Conservation (phyloP, 2,888 invertebrate genomes). For the Drosophila tanythrix region DNA sequence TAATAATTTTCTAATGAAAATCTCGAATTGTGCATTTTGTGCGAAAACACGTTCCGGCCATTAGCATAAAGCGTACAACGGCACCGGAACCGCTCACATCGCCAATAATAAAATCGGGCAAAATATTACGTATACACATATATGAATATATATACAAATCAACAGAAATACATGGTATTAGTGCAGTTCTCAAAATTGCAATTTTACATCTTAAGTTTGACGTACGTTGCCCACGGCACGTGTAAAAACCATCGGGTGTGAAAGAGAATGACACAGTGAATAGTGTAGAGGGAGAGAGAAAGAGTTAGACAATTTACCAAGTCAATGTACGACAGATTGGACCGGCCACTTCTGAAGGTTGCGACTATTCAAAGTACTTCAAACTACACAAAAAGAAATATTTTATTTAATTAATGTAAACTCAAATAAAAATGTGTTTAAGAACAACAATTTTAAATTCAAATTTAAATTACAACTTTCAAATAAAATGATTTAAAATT, state of each 20-base stretch:
- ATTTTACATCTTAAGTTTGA: conserved; percentile 23
- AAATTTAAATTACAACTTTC: not conserved
- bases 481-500: not conserved
- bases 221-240: conserved; percentile 35
- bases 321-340: conserved; percentile 49
- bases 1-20: conserved; percentile 14
- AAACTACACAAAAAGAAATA: not conserved
- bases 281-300: not conserved
- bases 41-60: conserved; percentile 43
- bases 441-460: not conserved
- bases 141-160: not conserved
- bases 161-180: conserved; percentile 1
- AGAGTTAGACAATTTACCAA: conserved; percentile 14
- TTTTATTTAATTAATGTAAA: not conserved
- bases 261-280: not conserved
- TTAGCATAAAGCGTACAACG: conserved; percentile 46
- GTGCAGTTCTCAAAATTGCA: conserved; percentile 32
- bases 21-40: conserved; percentile 7
- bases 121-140: conserved; percentile 8
- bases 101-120: conserved; percentile 16
- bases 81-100: conserved; percentile 47
- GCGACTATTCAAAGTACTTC: conserved; percentile 28
- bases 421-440: not conserved
- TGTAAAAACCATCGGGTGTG: conserved; percentile 19
- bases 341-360: conserved; percentile 41